Evolutionary conservation across 30 jellyfish, hydroid and myxozoan species (phyloP).

Genomic region (Mastigias papua): DNA sequence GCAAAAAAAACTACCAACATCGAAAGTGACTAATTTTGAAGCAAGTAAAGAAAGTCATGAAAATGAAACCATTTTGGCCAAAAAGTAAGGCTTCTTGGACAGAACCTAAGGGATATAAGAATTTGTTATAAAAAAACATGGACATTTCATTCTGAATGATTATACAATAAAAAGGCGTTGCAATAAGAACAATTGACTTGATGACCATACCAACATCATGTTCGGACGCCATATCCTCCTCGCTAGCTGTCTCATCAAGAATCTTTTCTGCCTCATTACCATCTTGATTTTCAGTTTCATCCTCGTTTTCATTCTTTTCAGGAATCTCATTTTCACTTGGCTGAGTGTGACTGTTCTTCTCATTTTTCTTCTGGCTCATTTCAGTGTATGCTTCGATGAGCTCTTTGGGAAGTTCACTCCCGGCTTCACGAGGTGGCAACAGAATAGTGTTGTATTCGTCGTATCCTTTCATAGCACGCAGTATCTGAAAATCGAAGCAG

Average conservation of each 20-base stretch:
- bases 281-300: constrained; percentile 40
- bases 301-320: constrained; percentile 21
- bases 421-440: constrained; percentile 98
- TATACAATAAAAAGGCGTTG: not conserved
- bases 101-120: too few species aligned
- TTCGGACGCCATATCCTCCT: constrained; percentile 55
- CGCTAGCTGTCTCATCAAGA: constrained; percentile 19
- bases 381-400: constrained; percentile 71
- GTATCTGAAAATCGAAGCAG: constrained; percentile 41
- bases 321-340: constrained; percentile 35
- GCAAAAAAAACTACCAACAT: too few species aligned
- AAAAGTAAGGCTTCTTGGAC: too few species aligned
- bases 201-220: constrained; percentile 36
- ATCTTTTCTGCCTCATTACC: constrained; percentile 10
- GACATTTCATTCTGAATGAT: too few species aligned
- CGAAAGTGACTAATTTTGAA: too few species aligned
- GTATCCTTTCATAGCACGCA: constrained; percentile 93
- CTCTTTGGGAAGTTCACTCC: constrained; percentile 88
- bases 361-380: constrained; percentile 60
- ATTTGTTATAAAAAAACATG: too few species aligned
- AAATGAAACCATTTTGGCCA: too few species aligned
- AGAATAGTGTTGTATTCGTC: constrained; percentile 90
- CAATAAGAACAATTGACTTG: not conserved
- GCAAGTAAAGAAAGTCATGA: too few species aligned
- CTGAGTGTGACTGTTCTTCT: not conserved